phyloP scores from a whole-genome alignment of 1,140 invertebrate genomes.

The Patella vulgata region DNA sequence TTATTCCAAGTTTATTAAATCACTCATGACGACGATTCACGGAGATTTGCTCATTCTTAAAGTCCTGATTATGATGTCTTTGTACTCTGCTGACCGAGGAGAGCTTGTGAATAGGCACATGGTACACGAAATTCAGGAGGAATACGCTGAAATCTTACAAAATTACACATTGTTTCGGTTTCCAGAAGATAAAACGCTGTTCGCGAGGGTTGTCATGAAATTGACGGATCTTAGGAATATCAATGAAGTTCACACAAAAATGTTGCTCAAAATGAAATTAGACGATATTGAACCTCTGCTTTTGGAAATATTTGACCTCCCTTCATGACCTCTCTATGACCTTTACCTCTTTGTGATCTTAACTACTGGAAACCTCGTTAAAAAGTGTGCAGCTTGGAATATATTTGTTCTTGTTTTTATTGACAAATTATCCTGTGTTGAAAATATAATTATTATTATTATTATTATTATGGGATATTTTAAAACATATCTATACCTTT shows the following conservation, averaged over 20 bases:
- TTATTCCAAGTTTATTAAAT: conserved; percentile 56
- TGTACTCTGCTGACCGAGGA: conserved; percentile 56
- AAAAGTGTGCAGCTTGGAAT: no score
- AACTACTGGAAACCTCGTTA: no score
- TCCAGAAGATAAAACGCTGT: conserved; percentile 49
- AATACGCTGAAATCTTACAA: conserved; percentile 50
- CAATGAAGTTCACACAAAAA: conserved; percentile 61
- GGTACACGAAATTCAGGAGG: conserved; percentile 52
- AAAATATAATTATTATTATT: no score
- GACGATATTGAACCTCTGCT: conserved; percentile 59
- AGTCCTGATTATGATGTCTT: conserved; percentile 54
- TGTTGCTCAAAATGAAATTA: conserved; percentile 59
- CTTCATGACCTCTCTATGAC: conserved; percentile 1
- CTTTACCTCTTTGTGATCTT: no score
- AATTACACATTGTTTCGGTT: conserved; percentile 47
- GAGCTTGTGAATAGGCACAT: conserved; percentile 32
- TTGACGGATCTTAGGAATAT: conserved; percentile 60
- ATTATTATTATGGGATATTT: no score
- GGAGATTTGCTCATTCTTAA: conserved; percentile 54
- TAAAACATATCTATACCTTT: no score
- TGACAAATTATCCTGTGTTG: no score
- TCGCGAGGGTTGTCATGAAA: conserved; percentile 58
- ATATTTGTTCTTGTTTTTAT: no score
- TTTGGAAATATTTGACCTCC: conserved; percentile 60
- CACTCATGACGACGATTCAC: conserved; percentile 49